Evolutionary conservation across 1,140 invertebrate species (phyloP), one percentile per base, ranked within the genome.

Genomic region (Papilio helenus): DNA sequence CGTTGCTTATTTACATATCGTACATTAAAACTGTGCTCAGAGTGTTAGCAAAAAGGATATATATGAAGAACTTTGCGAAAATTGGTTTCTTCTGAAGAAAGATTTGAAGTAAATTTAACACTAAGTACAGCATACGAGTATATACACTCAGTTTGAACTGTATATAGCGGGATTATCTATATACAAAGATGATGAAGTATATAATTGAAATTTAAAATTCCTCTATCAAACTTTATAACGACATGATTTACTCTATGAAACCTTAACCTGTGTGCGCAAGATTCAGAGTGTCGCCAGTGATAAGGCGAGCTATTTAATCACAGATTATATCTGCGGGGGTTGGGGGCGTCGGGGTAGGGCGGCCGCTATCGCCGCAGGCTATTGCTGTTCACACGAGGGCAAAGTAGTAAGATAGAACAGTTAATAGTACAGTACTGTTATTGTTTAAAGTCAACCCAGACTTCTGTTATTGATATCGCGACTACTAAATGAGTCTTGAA

Each of bases 221-320:
- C 76, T 42, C 29, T 26, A 39, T 14, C 16, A 76, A 39, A 39
- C 7, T 39, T 39, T 39, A 34, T 58, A 46, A 74, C 51, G 0
- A 39, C 39, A 71, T 34, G 55, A 77, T 42, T 49, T 34, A 65
- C 9, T 76, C 51, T 55, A 76, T 76, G 18, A 72, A 74, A 26
- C 7, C 5, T 51, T 87, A 85, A 79, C 87, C 89, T 91, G 79
- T 74, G 65, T 55, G 71, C 79, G 81, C 82, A 82, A 87, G 86
- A 90, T 87, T 84, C 83, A 83, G 55, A 79, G 82, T 80, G 83
- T 81, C 80, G 82, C 65, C 72, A 73, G 83, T 87, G 90, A 91
- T 92, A 91, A 89, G 78, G 86, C 84, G 82, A 81, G 88, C 90
- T 91, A 88, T 92, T 91, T 91, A 90, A 92, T 92, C 91, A 92